Conservation (phyloP, 1,140 invertebrate genomes). For the Drosophila oshimai region DNA sequence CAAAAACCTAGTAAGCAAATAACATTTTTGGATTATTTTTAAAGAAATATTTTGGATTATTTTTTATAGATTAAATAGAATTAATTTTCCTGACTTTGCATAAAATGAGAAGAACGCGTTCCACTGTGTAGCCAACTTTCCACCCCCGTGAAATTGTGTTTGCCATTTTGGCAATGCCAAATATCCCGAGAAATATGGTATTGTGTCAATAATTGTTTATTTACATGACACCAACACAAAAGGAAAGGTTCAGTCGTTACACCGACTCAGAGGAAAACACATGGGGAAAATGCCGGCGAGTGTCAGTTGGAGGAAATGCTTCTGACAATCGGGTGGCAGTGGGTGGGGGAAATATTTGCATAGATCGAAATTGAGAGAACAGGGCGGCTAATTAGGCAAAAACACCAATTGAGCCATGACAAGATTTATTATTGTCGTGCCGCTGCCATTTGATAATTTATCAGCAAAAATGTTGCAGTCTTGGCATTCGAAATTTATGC, state of each 20-base stretch:
- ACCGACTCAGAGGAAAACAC: background rate
- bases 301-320: conserved; percentile 16
- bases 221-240: conserved; percentile 29
- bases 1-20: no score
- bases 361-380: conserved; percentile 11
- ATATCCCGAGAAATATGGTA: conserved; percentile 29
- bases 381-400: conserved; percentile 32
- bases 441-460: conserved; percentile 62
- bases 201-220: conserved; percentile 42
- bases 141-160: background rate
- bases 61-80: no score
- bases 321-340: background rate
- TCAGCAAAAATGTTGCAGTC: conserved; percentile 55
- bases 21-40: no score
- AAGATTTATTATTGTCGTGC: conserved; percentile 64
- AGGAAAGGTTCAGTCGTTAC: conserved; percentile 24
- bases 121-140: background rate
- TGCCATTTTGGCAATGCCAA: conserved; percentile 26
- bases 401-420: conserved; percentile 69
- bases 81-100: background rate
- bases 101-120: background rate
- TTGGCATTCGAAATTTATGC: conserved; percentile 14
- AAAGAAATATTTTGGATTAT: no score
- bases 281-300: conserved; percentile 5
- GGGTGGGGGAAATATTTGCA: background rate